Evolutionary conservation across 1,140 invertebrate genomes (phyloP), one percentile per base, ranked within the genome.

Genomic region (Meloidogyne exigua): DNA sequence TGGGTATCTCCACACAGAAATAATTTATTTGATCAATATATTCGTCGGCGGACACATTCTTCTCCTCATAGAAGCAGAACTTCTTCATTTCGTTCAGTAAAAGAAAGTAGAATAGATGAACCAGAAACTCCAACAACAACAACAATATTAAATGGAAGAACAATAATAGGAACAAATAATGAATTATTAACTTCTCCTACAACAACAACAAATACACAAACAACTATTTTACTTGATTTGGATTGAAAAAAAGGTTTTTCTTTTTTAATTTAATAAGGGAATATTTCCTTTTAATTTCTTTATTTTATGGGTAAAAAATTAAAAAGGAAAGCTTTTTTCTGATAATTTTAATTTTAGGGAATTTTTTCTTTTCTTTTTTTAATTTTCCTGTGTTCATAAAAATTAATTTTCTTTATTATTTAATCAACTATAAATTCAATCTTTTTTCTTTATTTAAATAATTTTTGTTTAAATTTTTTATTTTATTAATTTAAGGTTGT

Each of bases 21-120:
- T 63, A 57, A 70, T 44, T 39, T 81, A 23, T 81, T 81, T 64
- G 80, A 80, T 57, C 44, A 57, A 42, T 80, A 80, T 66, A 39
- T 65, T n/a, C 72, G 23, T 15, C 72, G 72, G 1, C 23, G 72
- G 15, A 25, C 69, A 15, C 15, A 44, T 26, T 28, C 72, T 32
- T 73, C 72, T 65, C 62, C 62, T n/a, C 49, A 62, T 28, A 26
- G 25, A 26, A 64, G 57, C 9, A n/a, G 72, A n/a, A 64, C 72
- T 65, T 73, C 72, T 65, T 73, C 72, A 10, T 49, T 73, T 26
- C 72, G 36, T 28, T 73, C 72, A 15, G 72, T 73, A 1, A 62
- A 65, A 23, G 72, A 73, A 65, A 73, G 72, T 65, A 73, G 65
- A 64, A 42, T 73, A 4, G 72, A 73, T 13, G 72, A 73, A 65